Evolutionary conservation across 1,140 invertebrate species (phyloP).

Genomic region (Probaryconus sp.): DNA sequence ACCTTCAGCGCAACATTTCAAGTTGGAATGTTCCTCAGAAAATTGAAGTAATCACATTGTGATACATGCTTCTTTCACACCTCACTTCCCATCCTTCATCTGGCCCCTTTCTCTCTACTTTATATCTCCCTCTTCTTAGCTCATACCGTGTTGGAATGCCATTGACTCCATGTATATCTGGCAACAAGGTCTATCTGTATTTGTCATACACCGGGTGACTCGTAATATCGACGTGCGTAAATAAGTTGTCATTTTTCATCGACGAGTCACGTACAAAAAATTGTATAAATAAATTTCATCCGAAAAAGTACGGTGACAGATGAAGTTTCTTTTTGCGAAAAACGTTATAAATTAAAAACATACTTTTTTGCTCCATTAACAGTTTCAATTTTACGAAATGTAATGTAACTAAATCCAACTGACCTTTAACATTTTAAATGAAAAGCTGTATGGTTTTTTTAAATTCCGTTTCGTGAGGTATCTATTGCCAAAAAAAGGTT

Average conservation of each 20-base stretch:
- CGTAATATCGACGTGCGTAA: slow-evolving; percentile 29
- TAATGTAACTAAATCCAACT: too few species aligned
- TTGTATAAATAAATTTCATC: too few species aligned
- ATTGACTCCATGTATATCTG: slow-evolving; percentile 70
- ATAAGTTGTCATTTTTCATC: slow-evolving; percentile 30
- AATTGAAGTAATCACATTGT: slow-evolving; percentile 54
- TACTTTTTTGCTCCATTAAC: too few species aligned
- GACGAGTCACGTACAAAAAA: too few species aligned
- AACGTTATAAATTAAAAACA: too few species aligned
- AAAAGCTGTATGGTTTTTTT: too few species aligned
- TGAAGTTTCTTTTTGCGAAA: too few species aligned
- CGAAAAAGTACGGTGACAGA: too few species aligned
- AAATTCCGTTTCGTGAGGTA: too few species aligned
- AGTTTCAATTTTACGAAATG: too few species aligned
- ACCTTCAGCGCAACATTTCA: neutral
- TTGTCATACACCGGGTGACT: slow-evolving; percentile 57
- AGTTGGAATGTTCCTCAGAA: slow-evolving; percentile 22
- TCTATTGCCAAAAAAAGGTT: too few species aligned
- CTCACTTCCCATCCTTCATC: slow-evolving; percentile 53
- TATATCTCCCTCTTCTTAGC: slow-evolving; percentile 53
- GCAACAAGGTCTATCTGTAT: slow-evolving; percentile 65
- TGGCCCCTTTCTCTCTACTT: slow-evolving; percentile 52
- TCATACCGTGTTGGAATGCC: slow-evolving; percentile 65
- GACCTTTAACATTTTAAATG: too few species aligned
- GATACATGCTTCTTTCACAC: slow-evolving; percentile 59